phyloP scores from a whole-genome alignment of 2,888 invertebrate genomes.

The Muscina levida region DNA sequence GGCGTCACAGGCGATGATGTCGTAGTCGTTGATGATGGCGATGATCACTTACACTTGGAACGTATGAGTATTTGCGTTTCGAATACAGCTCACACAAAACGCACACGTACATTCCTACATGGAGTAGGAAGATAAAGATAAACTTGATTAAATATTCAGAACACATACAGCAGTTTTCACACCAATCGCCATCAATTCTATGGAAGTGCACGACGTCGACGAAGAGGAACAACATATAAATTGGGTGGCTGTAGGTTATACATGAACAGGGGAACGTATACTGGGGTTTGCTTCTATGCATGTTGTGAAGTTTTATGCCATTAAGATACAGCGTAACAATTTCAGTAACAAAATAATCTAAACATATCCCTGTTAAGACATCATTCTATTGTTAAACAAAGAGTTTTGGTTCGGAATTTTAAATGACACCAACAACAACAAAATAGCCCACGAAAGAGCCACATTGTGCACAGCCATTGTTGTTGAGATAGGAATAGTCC shows the following conservation, averaged over 20 bases:
- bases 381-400: constrained; percentile 32
- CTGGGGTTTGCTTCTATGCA: too few relatives aligned
- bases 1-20: background rate
- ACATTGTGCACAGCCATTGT: too few relatives aligned
- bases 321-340: background rate
- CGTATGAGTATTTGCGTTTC: too few relatives aligned
- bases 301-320: background rate
- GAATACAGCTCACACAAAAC: too few relatives aligned
- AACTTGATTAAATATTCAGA: constrained; percentile 45
- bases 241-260: background rate
- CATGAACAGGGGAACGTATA: too few relatives aligned
- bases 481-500: too few relatives aligned
- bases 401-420: constrained; percentile 17
- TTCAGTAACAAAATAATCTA: constrained; percentile 15
- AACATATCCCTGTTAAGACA: constrained; percentile 30
- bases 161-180: constrained; percentile 51
- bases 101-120: background rate
- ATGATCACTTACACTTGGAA: background rate
- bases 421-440: background rate
- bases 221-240: background rate
- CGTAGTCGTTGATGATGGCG: background rate
- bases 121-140: constrained; percentile 15
- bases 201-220: background rate
- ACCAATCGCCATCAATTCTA: constrained; percentile 11
- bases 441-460: background rate